Percentiles rank a stretch among this genome's conserved stretches.
Conservation (phyloP, 2,888 invertebrate genomes). For the Eupithecia inturbata region DNA sequence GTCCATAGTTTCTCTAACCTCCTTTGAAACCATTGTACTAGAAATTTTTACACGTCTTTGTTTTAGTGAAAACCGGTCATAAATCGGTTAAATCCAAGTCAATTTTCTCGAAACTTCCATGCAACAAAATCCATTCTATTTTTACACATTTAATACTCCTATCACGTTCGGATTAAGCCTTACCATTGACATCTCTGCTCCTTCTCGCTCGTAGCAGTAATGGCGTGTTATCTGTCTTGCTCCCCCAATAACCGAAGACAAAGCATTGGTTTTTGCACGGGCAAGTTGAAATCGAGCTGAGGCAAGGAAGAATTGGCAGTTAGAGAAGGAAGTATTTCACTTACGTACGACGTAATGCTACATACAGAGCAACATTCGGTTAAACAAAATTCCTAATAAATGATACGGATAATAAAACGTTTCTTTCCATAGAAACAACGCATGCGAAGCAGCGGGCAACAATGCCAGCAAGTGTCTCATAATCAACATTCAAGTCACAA, state of each 20-base stretch:
- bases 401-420: no score
- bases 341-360: background rate
- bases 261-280: slow-evolving; percentile 55
- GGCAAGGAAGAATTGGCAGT: background rate
- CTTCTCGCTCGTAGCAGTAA: background rate
- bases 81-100: background rate
- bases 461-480: no score
- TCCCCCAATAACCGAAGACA: slow-evolving; percentile 51
- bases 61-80: background rate
- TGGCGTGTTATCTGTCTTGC: slow-evolving; percentile 29
- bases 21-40: background rate
- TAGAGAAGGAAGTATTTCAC: background rate
- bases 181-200: slow-evolving; percentile 24
- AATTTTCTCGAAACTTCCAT: background rate
- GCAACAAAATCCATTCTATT: slow-evolving; percentile 17
- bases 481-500: no score
- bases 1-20: background rate
- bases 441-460: no score
- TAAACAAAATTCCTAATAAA: no score
- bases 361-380: background rate
- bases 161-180: slow-evolving; percentile 25
- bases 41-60: background rate
- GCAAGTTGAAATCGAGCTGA: slow-evolving; percentile 40
- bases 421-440: no score
- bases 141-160: slow-evolving; percentile 19